phyloP scores from a whole-genome alignment of 2,797 vertebrate genomes.

The Chloroceryle amazona region DNA sequence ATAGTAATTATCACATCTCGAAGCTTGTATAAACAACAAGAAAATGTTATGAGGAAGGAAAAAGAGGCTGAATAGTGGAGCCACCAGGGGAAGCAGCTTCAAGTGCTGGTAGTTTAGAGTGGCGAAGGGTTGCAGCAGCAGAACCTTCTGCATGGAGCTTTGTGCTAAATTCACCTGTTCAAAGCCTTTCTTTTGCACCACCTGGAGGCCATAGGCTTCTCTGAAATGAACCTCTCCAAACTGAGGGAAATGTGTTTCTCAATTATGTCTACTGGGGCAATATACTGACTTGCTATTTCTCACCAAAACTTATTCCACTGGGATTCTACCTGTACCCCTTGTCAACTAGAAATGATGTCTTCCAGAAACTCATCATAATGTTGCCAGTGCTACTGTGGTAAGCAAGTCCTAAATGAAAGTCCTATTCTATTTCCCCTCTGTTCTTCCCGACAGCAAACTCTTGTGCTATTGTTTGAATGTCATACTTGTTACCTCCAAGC shows the following conservation, averaged over 20 bases:
- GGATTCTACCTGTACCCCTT: not conserved
- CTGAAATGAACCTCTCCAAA: not conserved
- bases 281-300: not conserved
- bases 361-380: not conserved
- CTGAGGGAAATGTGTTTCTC: not conserved
- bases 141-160: not conserved
- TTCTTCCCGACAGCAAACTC: not conserved
- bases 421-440: not conserved
- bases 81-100: not conserved
- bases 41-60: not conserved
- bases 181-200: slow-evolving; percentile 24
- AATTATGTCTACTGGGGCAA: not conserved
- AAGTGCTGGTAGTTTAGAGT: not conserved
- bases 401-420: not conserved
- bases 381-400: not conserved
- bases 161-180: not conserved
- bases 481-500: not conserved
- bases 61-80: not conserved
- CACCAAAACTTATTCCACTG: not conserved
- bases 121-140: not conserved
- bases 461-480: not conserved
- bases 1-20: not conserved
- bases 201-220: not conserved
- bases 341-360: not conserved
- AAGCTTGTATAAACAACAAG: not conserved